A percentile compares a stretch with the other conserved stretches of the same genome.
phyloP scores from a whole-genome alignment of 2,113 vertebrate genomes.

The Tragelaphus imberbis region DNA sequence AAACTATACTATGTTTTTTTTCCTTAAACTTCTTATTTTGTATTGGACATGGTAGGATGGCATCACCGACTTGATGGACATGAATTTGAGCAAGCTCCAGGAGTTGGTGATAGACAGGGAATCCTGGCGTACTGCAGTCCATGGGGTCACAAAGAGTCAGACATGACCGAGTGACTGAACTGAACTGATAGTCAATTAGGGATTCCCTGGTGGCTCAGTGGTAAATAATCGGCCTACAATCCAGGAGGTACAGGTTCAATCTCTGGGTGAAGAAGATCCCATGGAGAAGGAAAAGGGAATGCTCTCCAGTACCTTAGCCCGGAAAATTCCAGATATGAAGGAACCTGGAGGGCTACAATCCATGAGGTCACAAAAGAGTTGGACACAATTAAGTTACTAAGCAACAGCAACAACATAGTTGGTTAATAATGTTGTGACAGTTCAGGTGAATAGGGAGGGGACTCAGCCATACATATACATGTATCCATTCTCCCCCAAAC shows the following conservation, averaged over 20 bases:
- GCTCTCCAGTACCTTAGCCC: not conserved
- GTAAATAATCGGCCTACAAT: not conserved
- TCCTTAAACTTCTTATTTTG: not conserved
- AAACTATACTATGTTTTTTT: not conserved
- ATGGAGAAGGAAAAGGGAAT: not conserved
- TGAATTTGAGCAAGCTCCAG: not conserved
- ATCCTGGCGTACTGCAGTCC: not conserved
- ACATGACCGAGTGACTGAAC: rapidly evolving
- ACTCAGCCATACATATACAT: not conserved
- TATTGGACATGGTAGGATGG: not conserved
- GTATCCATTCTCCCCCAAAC: not conserved
- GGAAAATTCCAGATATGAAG: not conserved
- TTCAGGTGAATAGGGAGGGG: not conserved
- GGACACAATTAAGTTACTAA: not conserved
- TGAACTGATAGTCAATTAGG: not conserved
- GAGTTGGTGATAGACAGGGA: not conserved
- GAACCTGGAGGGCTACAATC: not conserved
- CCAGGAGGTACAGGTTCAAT: not conserved
- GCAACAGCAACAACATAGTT: not conserved
- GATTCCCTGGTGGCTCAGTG: not conserved
- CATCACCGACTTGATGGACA: not conserved
- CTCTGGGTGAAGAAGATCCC: not conserved
- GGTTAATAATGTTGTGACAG: not conserved
- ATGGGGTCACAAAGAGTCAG: not conserved
- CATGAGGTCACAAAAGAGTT: not conserved